phyloP scores from a whole-genome alignment of 2,888 invertebrate genomes.

The Thyatira batis region DNA sequence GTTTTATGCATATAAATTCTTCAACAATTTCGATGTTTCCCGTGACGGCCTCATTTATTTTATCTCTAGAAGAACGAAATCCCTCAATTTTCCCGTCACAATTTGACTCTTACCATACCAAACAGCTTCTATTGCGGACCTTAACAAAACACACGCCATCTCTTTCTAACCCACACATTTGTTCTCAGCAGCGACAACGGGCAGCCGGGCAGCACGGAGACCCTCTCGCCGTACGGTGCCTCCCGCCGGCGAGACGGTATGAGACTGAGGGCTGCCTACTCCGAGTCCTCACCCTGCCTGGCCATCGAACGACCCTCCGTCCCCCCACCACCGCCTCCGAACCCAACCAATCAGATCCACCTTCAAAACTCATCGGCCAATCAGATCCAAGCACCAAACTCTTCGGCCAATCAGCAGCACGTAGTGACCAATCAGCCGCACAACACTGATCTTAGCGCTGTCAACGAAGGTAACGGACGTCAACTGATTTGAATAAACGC shows the following conservation, averaged over 20 bases:
- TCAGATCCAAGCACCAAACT: slow-evolving; percentile 18
- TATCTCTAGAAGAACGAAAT: no score
- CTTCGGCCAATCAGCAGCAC: slow-evolving; percentile 15
- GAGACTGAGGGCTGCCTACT: slow-evolving; percentile 44
- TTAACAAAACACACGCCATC: no score
- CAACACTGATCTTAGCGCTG: slow-evolving; percentile 75
- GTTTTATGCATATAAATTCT: no score
- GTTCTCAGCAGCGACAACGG: slow-evolving; percentile 70
- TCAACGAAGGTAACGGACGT: slow-evolving; percentile 79
- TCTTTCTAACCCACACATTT: slow-evolving; percentile 11
- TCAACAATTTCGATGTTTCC: no score
- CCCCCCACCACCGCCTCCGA: slow-evolving; percentile 62
- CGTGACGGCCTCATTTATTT: no score
- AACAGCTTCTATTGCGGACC: no score
- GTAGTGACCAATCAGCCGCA: slow-evolving; percentile 17
- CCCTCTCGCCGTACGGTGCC: slow-evolving; percentile 46
- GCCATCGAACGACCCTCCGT: slow-evolving; percentile 58
- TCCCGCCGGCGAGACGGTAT: slow-evolving; percentile 49
- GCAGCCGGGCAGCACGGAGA: slow-evolving; percentile 62
- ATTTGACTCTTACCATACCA: no score
- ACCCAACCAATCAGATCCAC: slow-evolving; percentile 22
- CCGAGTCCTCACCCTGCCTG: slow-evolving; percentile 71
- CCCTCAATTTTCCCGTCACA: no score
- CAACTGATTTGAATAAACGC: slow-evolving; percentile 45
- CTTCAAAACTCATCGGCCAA: slow-evolving; percentile 22